Evolutionary conservation across 2,113 vertebrate genomes (phyloP), one percentile per base, ranked within the genome.

Genomic region (Hypanus sabinus): DNA sequence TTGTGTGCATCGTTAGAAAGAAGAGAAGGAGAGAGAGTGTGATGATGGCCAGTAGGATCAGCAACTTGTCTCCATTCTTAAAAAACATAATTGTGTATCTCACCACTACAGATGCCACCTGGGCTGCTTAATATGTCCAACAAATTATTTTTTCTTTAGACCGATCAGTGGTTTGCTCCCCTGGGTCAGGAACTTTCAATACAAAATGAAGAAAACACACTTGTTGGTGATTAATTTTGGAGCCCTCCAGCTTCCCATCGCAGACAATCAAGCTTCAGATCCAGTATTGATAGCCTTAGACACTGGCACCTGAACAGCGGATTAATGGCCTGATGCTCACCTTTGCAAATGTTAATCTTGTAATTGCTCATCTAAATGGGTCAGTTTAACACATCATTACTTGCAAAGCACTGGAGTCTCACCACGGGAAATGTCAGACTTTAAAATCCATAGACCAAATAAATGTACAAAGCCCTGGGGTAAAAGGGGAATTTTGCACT

Each of bases 351-450:
- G 83, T 11, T 87, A 87, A 87, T 30, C 55, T 62, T 62, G 55
- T 60, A 62, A 87, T 87, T 87, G 55, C 3, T 62, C 83, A 87
- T n/a, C 55, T 60, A 60, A 87, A 87, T 62, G 55, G 46, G 3
- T 12, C 55, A 87, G 24, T 87, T 87, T 87, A 87, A 62, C 83
- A 87, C 83, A 62, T 87, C 83, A 87, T 87, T 87, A 87, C 55
- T 87, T 30, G 55, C 83, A 60, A 87, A 87, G 24, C 55, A 87
- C 55, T 5, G 14, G 27, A 87, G 55, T 62, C 27, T 87, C 55
- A 27, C 55, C 3, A 87, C 10, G 3, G 55, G 55, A 87, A 87
- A 87, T 87, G 83, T 87, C 83, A 87, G 55, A n/a, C 27, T 60
- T 87, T 60, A 14, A n/a, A 87, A 87, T n/a, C 55, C 46, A 87